Percentiles rank a stretch among this genome's conserved stretches.
These are phyloP conservation scores for Hormiphora californensis DNA, from an alignment of 37 sponge, comb jelly and placozoan species.

Conservation along the genomic window DNA sequence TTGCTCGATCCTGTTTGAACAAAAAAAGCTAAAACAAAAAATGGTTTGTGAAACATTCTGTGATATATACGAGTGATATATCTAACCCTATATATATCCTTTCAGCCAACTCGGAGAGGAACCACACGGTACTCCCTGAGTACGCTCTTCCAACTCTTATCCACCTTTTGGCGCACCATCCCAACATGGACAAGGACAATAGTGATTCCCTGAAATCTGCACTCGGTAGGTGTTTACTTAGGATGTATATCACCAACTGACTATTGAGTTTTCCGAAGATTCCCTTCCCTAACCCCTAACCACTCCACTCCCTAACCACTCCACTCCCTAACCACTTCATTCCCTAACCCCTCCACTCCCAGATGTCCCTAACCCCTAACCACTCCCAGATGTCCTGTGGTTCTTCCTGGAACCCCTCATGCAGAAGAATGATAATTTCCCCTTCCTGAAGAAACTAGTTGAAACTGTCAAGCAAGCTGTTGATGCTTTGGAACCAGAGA, in stretches of 20 bases:
- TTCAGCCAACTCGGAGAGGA: constrained; percentile 59
- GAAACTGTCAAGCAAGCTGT: constrained; percentile 72
- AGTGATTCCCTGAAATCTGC: constrained; percentile 56
- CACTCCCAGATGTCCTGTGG: constrained; percentile 61
- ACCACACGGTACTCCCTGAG: constrained; percentile 68
- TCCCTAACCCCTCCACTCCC: too few species aligned
- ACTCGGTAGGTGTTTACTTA: constrained; percentile 13
- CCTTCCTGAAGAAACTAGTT: constrained; percentile 65
- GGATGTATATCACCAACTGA: too few species aligned
- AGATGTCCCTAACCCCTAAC: too few species aligned
- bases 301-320: too few species aligned
- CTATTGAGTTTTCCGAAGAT: too few species aligned
- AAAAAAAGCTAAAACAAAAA: background rate
- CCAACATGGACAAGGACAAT: constrained; percentile 62
- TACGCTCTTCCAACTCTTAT: constrained; percentile 68
- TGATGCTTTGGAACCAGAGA: constrained; percentile 70
- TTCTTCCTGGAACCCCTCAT: constrained; percentile 78
- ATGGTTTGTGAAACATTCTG: background rate
- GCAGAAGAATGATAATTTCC: constrained; percentile 65
- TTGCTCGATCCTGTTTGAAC: background rate
- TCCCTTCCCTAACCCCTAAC: too few species aligned
- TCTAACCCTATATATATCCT: background rate
- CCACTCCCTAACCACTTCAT: too few species aligned
- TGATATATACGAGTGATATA: background rate
- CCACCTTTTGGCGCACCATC: constrained; percentile 80